Evolutionary conservation across 1,140 invertebrate species (phyloP).

Genomic region (Epicauta chinensis): DNA sequence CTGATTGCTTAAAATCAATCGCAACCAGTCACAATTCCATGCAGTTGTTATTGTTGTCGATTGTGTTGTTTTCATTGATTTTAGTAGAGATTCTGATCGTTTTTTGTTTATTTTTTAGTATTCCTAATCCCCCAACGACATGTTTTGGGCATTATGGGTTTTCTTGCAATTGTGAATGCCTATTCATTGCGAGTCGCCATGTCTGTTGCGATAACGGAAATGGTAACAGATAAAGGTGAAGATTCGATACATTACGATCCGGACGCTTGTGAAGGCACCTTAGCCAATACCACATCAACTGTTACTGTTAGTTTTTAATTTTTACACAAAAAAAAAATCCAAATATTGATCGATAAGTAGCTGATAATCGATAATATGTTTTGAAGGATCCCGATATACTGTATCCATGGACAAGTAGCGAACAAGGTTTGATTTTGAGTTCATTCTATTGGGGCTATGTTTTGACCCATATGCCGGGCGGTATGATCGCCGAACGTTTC

Average conservation of each 20-base stretch:
- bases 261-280: conserved; percentile 25
- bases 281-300: background rate
- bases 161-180: conserved; percentile 77
- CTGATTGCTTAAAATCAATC: no score
- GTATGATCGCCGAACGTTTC: conserved; percentile 65
- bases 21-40: no score
- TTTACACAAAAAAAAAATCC: background rate
- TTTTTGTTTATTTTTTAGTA: conserved; percentile 44
- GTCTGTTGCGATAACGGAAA: conserved; percentile 85
- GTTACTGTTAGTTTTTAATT: no score
- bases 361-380: background rate
- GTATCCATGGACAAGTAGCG: conserved; percentile 53
- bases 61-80: background rate
- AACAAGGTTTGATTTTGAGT: conserved; percentile 60
- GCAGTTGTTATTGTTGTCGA: background rate
- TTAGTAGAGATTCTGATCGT: background rate
- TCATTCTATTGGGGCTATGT: conserved; percentile 73
- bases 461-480: conserved; percentile 65
- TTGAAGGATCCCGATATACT: conserved; percentile 26
- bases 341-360: no score
- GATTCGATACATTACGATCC: conserved; percentile 23
- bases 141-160: conserved; percentile 79
- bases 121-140: conserved; percentile 64
- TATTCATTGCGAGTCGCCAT: conserved; percentile 85
- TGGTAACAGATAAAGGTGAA: conserved; percentile 48